Evolutionary conservation across 1,140 invertebrate genomes (phyloP).

Genomic region (Drosophila mauritiana): DNA sequence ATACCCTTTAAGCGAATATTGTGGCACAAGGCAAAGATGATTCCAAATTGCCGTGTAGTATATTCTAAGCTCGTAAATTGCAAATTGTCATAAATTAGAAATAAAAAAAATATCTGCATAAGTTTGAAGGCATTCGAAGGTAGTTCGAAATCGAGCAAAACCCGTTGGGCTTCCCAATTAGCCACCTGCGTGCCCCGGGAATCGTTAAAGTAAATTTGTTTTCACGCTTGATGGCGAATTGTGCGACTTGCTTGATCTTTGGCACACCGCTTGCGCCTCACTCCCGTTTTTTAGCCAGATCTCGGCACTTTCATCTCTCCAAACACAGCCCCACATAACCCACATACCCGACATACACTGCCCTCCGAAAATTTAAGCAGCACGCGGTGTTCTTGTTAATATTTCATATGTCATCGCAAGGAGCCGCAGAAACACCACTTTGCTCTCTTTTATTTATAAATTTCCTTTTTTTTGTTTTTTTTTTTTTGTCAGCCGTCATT

Average conservation of each 20-base stretch:
- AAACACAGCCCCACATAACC: no score
- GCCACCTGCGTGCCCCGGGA: not conserved
- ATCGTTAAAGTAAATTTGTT: slow-evolving; percentile 81
- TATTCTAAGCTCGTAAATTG: no score
- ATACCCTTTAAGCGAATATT: not conserved
- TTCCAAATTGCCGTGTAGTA: no score
- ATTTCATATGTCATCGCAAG: slow-evolving; percentile 79
- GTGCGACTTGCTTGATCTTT: slow-evolving; percentile 42
- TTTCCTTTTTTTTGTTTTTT: not conserved
- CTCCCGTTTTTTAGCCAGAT: not conserved
- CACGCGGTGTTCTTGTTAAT: slow-evolving; percentile 67
- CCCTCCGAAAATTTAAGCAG: slow-evolving; percentile 26
- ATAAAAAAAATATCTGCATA: no score
- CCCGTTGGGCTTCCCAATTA: not conserved
- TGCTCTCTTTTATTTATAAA: not conserved
- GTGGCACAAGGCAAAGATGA: no score
- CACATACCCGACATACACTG: no score
- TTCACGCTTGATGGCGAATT: slow-evolving; percentile 76
- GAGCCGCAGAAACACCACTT: slow-evolving; percentile 19
- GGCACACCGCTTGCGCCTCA: not conserved
- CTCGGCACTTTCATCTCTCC: not conserved
- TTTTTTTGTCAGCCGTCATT: not conserved
- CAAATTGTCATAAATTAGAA: no score
- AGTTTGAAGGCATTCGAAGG: not conserved
- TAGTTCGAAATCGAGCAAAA: not conserved